phyloP scores from a whole-genome alignment of 2,113 vertebrate species.

The Nematolebias whitei region DNA sequence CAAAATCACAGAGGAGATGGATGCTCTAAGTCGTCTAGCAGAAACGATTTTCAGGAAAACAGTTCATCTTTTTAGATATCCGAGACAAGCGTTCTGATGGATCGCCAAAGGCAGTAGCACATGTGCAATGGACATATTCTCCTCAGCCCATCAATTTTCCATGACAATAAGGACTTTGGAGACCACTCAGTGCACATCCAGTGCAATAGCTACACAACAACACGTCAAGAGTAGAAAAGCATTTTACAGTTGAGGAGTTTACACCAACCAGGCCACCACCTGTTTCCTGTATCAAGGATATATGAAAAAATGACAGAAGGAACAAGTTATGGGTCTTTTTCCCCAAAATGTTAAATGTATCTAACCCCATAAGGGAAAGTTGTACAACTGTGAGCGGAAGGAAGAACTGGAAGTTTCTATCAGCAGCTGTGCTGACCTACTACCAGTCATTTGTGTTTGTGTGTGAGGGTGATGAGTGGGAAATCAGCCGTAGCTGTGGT shows the following conservation, averaged over 20 bases:
- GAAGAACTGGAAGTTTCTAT: slow-evolving; percentile 69
- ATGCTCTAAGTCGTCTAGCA: slow-evolving; percentile 76
- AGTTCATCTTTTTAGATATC: slow-evolving; percentile 55
- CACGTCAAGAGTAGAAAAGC: slow-evolving; percentile 38
- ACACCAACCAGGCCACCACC: slow-evolving; percentile 58
- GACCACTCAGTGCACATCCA: slow-evolving; percentile 59
- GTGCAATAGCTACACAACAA: slow-evolving; percentile 53
- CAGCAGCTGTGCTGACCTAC: slow-evolving; percentile 64
- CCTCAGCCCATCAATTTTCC: slow-evolving; percentile 66
- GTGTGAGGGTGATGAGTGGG: slow-evolving; percentile 34
- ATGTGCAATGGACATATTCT: slow-evolving; percentile 57
- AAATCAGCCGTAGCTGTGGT: slow-evolving; percentile 46
- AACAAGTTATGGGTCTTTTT: slow-evolving; percentile 60
- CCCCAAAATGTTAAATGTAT: slow-evolving; percentile 58
- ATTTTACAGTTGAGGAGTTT: slow-evolving; percentile 45
- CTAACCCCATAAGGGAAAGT: slow-evolving; percentile 60
- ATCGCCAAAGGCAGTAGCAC: slow-evolving; percentile 47
- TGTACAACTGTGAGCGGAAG: slow-evolving; percentile 36
- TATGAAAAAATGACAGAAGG: slow-evolving; percentile 66
- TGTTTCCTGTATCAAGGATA: slow-evolving; percentile 64
- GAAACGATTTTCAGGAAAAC: slow-evolving; percentile 59
- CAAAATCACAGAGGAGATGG: slow-evolving; percentile 60
- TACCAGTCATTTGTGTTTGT: slow-evolving; percentile 38
- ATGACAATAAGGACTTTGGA: slow-evolving; percentile 63
- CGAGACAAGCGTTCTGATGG: slow-evolving; percentile 55